Evolutionary conservation across 2,797 vertebrate genomes (phyloP), one percentile per base, ranked within the genome.

Genomic region (Prionace glauca): DNA sequence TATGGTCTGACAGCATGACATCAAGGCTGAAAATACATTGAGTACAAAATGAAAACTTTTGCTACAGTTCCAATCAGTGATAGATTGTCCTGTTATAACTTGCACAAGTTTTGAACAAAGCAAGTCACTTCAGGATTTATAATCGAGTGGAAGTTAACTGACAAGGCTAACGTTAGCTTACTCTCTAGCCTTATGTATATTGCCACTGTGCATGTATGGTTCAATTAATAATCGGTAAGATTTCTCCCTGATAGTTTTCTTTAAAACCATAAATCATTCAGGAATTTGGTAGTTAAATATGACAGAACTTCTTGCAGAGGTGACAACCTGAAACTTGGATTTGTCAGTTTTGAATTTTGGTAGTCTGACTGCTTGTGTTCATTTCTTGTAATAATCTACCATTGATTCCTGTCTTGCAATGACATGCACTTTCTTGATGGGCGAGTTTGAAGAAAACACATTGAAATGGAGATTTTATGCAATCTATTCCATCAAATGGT

Each of bases 401-500:
- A 71, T 72, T 26, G 65, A 94, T 94, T 45, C 20, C 67, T 45
- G 92, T 36, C 92, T 72, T 50, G n/a, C 36, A 69, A 94, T 72
- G 41, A 45, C 22, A 2, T 71, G 69, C 20, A 1, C 20, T 45
- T 94, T 72, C 71, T 72, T 94, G 41, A 94, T 94, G 41, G 10
- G 3, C 16, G 67, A 29, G 36, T 2, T 71, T 94, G 69, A 45
- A 71, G 26, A 22, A 72, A 45, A 50, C 22, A 69, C 69, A 94
- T 50, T 94, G 24, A 94, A 71, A 72, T 72, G 45, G 92, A 94
- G 22, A 94, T 94, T 94, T 94, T 50, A 94, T 93, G 65, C 91
- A 69, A 71, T 71, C 65, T 71, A 93, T 93, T 93, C 65, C 65
- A 45, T 93, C 91, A 93, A 93, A 71, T 67, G 62, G 65, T 93